Conservation (phyloP, 2,113 vertebrate genomes). For the Hippocampus comes region DNA sequence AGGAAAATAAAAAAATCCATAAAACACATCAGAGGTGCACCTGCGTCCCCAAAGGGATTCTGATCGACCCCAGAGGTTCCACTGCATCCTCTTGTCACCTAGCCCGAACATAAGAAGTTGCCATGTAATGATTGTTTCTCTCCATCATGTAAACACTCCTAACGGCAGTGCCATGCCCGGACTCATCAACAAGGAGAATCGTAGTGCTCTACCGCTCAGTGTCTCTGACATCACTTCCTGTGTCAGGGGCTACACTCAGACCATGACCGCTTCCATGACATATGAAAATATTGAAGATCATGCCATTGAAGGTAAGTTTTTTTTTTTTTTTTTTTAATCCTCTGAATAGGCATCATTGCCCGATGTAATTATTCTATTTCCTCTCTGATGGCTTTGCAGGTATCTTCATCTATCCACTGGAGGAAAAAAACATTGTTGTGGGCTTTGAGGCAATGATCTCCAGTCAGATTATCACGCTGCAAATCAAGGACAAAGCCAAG, state of each 20-base stretch:
- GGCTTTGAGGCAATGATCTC: slow-evolving; percentile 88
- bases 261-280: slow-evolving; percentile 88
- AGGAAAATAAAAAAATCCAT: no score
- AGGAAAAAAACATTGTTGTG: slow-evolving; percentile 82
- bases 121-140: not conserved
- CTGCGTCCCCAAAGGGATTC: no score
- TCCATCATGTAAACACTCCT: slow-evolving; percentile 35
- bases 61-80: not conserved
- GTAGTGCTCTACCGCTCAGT: slow-evolving; percentile 79
- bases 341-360: not conserved
- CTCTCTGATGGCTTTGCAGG: slow-evolving; percentile 64
- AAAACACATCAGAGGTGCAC: no score
- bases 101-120: not conserved
- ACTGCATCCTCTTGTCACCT: not conserved
- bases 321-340: not conserved
- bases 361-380: not conserved
- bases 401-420: slow-evolving; percentile 90
- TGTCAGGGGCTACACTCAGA: slow-evolving; percentile 87
- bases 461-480: slow-evolving; percentile 79
- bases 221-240: slow-evolving; percentile 85
- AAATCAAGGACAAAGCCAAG: slow-evolving; percentile 92
- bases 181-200: slow-evolving; percentile 80
- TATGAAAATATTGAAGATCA: slow-evolving; percentile 88
- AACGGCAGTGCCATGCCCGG: slow-evolving; percentile 80
- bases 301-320: slow-evolving; percentile 82